Conservation (phyloP, 2,113 vertebrate genomes). For the Tilapia sparmanii region DNA sequence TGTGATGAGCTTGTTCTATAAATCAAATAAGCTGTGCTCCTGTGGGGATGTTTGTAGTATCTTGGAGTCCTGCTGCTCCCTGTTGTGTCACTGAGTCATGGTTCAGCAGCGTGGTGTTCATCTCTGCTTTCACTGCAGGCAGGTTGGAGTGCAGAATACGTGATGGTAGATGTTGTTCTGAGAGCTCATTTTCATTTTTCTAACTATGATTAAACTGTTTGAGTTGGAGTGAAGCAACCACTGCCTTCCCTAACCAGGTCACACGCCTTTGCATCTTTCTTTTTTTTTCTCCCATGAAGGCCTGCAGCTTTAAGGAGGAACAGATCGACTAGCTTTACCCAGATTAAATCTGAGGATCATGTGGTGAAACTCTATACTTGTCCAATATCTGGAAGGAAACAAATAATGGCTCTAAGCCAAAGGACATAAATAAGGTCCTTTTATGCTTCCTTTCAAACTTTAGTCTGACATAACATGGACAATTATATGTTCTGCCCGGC, state of each 20-base stretch:
- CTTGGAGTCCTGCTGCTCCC: not conserved
- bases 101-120: not conserved
- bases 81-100: not conserved
- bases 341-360: not conserved
- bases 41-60: accelerated
- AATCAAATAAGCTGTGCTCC: not conserved
- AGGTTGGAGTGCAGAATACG: accelerated
- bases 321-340: not conserved
- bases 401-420: not conserved
- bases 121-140: not conserved
- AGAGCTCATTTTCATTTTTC: not conserved
- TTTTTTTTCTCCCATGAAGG: not conserved
- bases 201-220: not conserved
- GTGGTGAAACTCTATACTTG: not conserved
- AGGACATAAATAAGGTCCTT: not conserved
- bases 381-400: not conserved
- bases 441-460: not conserved
- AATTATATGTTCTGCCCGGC: not conserved
- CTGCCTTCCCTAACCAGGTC: not conserved
- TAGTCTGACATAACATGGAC: not conserved
- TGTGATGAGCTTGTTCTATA: not conserved
- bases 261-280: not conserved
- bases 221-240: not conserved
- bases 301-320: not conserved
- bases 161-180: not conserved